Evolutionary conservation across 2,113 vertebrate genomes (phyloP).

Genomic region (Clarias gariepinus): DNA sequence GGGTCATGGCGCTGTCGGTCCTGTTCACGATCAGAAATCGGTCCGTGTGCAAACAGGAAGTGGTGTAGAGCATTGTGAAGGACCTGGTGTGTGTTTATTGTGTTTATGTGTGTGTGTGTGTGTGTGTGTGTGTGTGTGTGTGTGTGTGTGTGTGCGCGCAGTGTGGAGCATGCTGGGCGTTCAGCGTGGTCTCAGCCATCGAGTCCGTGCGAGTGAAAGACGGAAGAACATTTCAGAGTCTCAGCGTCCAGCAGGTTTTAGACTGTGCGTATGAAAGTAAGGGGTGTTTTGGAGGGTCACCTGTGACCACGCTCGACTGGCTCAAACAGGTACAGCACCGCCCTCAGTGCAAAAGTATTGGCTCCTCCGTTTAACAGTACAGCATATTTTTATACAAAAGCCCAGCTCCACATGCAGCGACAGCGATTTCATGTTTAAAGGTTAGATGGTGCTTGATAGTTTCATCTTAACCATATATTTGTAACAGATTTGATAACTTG

Average conservation of each 20-base stretch:
- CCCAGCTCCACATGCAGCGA: neutral
- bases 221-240: constrained; percentile 69
- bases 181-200: constrained; percentile 83
- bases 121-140: constrained; percentile 5
- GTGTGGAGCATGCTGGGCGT: constrained; percentile 96
- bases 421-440: neutral
- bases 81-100: neutral
- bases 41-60: constrained; percentile 53
- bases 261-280: constrained; percentile 83
- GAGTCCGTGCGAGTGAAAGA: constrained; percentile 80
- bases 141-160: constrained; percentile 53
- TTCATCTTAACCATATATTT: neutral
- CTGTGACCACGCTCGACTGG: constrained; percentile 78
- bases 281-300: constrained; percentile 84
- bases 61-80: neutral
- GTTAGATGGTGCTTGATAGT: neutral
- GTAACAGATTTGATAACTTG: neutral
- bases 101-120: constrained; percentile 12
- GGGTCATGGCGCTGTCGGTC: constrained; percentile 79
- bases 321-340: constrained; percentile 77
- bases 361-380: neutral
- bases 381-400: neutral
- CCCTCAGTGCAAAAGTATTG: neutral
- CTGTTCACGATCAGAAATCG: constrained; percentile 82
- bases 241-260: constrained; percentile 90